A percentile compares a stretch with the other conserved stretches of the same genome.
These are phyloP conservation scores for Drosophila vallismaia DNA, from an alignment of 2,888 invertebrate species.

Conservation along the genomic window DNA sequence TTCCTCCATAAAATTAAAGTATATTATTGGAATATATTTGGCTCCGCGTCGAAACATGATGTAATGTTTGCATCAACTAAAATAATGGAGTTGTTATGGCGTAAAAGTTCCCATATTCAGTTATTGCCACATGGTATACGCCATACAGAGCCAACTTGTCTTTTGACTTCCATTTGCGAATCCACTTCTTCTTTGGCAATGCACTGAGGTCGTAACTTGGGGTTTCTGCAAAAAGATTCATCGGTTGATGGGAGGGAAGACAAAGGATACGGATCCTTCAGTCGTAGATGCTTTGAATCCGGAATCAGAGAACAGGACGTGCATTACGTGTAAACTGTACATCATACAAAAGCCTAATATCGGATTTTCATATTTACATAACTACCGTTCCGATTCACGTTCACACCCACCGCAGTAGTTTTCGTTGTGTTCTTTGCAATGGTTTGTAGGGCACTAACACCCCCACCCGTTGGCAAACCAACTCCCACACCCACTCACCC, in stretches of 20 bases:
- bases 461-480: background rate
- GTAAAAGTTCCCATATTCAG: background rate
- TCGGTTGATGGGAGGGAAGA: conserved; percentile 40
- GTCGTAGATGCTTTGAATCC: background rate
- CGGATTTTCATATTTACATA: conserved; percentile 78
- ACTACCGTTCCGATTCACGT: conserved; percentile 60
- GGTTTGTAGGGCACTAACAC: conserved; percentile 63
- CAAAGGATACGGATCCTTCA: background rate
- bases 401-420: conserved; percentile 55
- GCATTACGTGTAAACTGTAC: background rate
- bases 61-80: background rate
- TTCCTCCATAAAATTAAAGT: no score
- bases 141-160: conserved; percentile 54
- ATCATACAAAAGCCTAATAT: conserved; percentile 63
- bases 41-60: background rate
- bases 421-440: conserved; percentile 70
- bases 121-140: background rate
- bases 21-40: background rate
- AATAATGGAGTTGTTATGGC: background rate
- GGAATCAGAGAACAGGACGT: background rate
- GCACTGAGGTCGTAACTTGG: conserved; percentile 39
- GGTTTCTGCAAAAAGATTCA: conserved; percentile 62
- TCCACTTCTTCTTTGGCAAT: conserved; percentile 61
- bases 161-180: conserved; percentile 67
- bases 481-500: conserved; percentile 13